phyloP scores from a whole-genome alignment of 2,113 vertebrate species.

The Archocentrus centrarchus region DNA sequence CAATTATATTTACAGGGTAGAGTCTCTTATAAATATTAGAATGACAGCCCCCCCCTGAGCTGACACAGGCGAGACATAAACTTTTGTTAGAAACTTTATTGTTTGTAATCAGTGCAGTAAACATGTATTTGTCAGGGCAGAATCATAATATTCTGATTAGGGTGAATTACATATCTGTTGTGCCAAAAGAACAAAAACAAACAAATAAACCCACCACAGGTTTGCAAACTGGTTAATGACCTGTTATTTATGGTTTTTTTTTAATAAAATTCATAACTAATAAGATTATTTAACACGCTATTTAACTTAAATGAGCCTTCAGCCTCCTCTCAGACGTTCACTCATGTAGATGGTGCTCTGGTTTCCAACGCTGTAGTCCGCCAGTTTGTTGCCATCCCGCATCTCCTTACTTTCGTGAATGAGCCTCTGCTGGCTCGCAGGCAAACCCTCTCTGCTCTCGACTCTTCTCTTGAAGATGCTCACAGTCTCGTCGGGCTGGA shows the following conservation, averaged over 20 bases:
- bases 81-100: neutral
- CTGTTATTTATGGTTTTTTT: no score
- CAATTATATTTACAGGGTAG: neutral
- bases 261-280: neutral
- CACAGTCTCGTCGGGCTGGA: slow-evolving; percentile 57
- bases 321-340: slow-evolving; percentile 71
- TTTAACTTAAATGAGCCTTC: slow-evolving; percentile 16
- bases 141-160: no score
- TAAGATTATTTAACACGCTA: neutral
- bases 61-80: neutral
- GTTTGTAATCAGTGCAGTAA: no score
- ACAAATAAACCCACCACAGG: no score
- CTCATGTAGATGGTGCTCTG: slow-evolving; percentile 66
- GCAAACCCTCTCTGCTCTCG: slow-evolving; percentile 29
- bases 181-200: neutral
- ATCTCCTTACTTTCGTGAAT: slow-evolving; percentile 57
- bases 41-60: no score
- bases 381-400: slow-evolving; percentile 19
- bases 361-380: slow-evolving; percentile 57
- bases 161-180: no score
- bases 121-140: no score
- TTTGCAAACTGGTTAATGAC: neutral
- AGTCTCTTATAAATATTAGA: neutral
- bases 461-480: slow-evolving; percentile 57
- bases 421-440: slow-evolving; percentile 70